Evolutionary conservation across 1,140 invertebrate species (phyloP), one percentile per base, ranked within the genome.

Genomic region (Calosoma granatense): DNA sequence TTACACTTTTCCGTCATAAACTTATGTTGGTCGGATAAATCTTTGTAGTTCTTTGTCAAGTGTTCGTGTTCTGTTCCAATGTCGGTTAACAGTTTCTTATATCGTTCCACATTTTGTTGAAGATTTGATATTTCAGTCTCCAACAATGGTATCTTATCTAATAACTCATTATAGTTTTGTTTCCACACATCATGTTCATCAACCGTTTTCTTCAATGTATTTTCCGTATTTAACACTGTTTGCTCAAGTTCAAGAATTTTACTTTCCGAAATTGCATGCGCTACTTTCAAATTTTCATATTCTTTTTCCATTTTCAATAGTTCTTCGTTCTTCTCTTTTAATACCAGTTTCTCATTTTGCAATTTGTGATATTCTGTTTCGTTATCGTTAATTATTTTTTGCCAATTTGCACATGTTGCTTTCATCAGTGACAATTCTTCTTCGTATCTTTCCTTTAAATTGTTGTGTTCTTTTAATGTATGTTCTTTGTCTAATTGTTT

Each of bases 1-100:
- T 51, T 36, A 14, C 61, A 22, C 20, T 61, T 47, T 54, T 61
- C 56, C 26, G 58, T 53, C 55, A 58, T 22, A n/a, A 26, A 47
- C 36, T 63, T 59, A n/a, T 55, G 57, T 43, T 54, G n/a, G 4
- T 53, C 6, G 4, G 11, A 11, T 4, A 47, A 17, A 11, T 47
- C 41, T 12, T 6, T 3, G 17, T 47, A 11, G 4, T 47, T 47
- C 17, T 6, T 47, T 11, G 6, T 47, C 17, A 47, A 47, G 9
- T 9, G 9, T 12, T 47, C 17, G 4, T 11, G 4, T 17, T 47
- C 41, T 6, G 41, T 17, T 17, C 4, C 41, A 17, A 9, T 12
- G 17, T 47, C 15, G 6, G 6, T n/a, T 9, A 36, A 9, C n/a
- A n/a, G 6, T 36, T 36, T 6, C 17, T 47, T 47, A 47, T 47